Evolutionary conservation across 2,113 vertebrate species (phyloP), one percentile per base, ranked within the genome.

Genomic region (Centropus bengalensis): DNA sequence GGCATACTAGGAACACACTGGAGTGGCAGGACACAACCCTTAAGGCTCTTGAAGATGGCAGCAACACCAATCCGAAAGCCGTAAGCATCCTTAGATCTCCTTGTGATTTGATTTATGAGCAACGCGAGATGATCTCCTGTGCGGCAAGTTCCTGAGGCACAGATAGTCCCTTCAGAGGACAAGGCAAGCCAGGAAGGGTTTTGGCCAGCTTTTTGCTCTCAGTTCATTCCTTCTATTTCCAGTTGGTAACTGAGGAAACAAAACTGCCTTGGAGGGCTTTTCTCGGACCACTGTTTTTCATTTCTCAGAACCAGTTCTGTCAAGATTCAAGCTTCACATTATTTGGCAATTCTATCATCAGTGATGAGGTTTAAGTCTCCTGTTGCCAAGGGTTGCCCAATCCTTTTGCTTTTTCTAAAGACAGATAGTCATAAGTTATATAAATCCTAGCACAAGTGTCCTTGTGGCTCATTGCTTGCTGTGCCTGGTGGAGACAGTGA

Each of bases 271-370:
- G 82, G 56, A 68, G 62, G 55, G 24, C 10, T 33, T 63, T 32
- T 58, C 54, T 87, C 94, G 90, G 67, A 79, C 2, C 6, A 77
- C n/a, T 73, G 56, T 24, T 92, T 63, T 60, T 91, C 52, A 76
- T 89, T 90, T 92, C 54, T 87, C 81, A 67, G 83, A 95, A 81
- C 38, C 82, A 70, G 66, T 87, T 79, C 14, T 62, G 30, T 73
- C 56, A 78, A 88, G 77, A 79, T 52, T 69, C 54, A 63, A 69
- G 58, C 24, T 91, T 78, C 62, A 85, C 63, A 58, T 91, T 45
- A 70, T 56, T 82, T 83, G 27, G 68, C 52, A 93, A 68, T 32
- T 47, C 21, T 88, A 80, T 51, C 58, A 45, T 45, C 84, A 86
- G 49, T 70, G 89, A 67, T 18, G 1, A 60, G 51, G 58, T 42